phyloP scores from a whole-genome alignment of 2,888 invertebrate genomes.

The Therioaphis trifolii region DNA sequence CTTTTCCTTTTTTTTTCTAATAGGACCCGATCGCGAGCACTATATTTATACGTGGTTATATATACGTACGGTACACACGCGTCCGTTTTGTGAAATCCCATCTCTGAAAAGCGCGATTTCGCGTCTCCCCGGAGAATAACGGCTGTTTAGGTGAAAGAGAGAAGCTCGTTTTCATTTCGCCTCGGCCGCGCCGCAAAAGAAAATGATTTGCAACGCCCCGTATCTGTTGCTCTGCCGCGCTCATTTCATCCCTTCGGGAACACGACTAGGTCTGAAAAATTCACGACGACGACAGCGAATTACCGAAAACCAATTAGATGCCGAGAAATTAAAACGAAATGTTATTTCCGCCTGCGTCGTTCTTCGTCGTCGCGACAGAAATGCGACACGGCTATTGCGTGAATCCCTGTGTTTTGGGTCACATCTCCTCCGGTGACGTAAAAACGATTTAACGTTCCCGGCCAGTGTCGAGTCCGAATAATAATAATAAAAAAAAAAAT shows the following conservation, averaged over 20 bases:
- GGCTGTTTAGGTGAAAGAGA: conserved; percentile 61
- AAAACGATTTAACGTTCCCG: no score
- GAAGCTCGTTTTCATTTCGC: conserved; percentile 55
- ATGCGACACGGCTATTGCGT: no score
- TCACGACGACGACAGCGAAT: conserved; percentile 8
- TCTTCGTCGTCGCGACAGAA: no score
- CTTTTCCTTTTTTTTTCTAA: conserved; percentile 52
- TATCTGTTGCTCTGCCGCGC: background rate
- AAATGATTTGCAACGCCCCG: conserved; percentile 53
- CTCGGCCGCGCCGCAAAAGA: conserved; percentile 46
- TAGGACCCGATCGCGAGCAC: conserved; percentile 34
- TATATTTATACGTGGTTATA: background rate
- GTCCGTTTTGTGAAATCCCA: conserved; percentile 25
- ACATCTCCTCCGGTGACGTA: no score
- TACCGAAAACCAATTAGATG: conserved; percentile 37
- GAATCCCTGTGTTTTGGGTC: no score
- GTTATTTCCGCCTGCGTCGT: no score
- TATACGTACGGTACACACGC: background rate
- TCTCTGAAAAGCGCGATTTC: conserved; percentile 43
- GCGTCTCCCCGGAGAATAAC: conserved; percentile 46
- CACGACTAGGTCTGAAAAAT: background rate
- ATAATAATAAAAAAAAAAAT: no score
- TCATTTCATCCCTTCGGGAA: conserved; percentile 3
- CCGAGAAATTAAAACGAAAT: no score
- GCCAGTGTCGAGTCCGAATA: no score